Conservation (phyloP, 1,140 invertebrate genomes). For the Sarcophaga peregrina region DNA sequence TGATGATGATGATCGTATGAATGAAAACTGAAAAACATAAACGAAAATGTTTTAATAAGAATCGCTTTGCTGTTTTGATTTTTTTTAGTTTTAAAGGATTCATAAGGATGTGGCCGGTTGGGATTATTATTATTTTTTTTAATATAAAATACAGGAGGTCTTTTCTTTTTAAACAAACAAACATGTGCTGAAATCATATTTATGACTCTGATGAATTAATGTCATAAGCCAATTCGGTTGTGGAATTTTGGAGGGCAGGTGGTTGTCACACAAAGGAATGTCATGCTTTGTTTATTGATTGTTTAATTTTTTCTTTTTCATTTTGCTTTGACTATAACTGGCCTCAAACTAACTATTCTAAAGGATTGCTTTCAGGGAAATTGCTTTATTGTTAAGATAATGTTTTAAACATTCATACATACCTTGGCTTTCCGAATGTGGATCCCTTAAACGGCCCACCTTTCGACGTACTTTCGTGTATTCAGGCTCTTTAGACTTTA, state of each 20-base stretch:
- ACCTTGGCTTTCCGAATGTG: constrained; percentile 85
- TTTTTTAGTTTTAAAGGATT: not conserved
- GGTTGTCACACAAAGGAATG: not conserved
- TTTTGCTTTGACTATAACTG: not conserved
- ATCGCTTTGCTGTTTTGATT: not conserved
- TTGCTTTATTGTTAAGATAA: not conserved
- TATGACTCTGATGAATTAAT: constrained; percentile 17
- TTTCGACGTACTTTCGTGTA: constrained; percentile 85
- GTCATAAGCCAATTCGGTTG: not conserved
- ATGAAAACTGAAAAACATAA: not conserved
- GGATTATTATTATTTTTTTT: not conserved
- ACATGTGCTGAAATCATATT: not conserved
- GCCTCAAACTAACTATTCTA: not conserved
- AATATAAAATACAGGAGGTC: too few species aligned
- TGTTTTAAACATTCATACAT: constrained; percentile 47
- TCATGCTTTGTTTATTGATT: not conserved
- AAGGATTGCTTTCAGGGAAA: not conserved
- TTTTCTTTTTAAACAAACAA: too few species aligned
- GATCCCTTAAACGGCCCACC: constrained; percentile 78
- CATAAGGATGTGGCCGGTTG: not conserved
- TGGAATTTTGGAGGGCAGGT: not conserved
- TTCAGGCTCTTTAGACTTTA: constrained; percentile 80
- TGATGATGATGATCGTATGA: not conserved
- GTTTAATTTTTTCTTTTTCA: not conserved
- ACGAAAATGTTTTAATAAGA: constrained; percentile 5